Percentiles rank a stretch among this genome's conserved stretches.
Evolutionary conservation across 2,797 vertebrate species (phyloP).

Genomic region (Stomatorhinus walkeri): DNA sequence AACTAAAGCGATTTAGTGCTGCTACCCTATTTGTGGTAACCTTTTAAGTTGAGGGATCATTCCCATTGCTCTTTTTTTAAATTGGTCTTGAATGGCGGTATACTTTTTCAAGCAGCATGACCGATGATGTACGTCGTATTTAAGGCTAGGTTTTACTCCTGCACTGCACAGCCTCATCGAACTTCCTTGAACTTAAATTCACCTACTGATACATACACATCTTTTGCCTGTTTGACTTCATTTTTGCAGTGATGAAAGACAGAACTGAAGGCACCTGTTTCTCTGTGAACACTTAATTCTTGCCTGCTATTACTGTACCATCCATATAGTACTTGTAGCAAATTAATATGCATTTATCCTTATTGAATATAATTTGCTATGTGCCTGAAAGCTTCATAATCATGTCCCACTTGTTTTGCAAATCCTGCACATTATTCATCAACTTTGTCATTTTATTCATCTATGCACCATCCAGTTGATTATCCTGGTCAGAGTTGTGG

Average conservation of each 20-base stretch:
- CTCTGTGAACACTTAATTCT: background rate
- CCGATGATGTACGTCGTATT: background rate
- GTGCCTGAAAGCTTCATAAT: background rate
- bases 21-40: background rate
- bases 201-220: background rate
- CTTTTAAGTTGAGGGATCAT: conserved; percentile 2
- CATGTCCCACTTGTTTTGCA: background rate
- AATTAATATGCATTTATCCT: background rate
- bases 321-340: background rate
- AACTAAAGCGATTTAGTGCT: background rate
- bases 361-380: background rate
- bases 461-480: background rate
- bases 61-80: background rate
- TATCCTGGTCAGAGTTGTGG: background rate
- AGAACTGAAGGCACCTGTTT: background rate
- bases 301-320: background rate
- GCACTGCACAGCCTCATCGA: background rate
- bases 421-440: background rate
- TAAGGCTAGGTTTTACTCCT: background rate
- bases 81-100: background rate
- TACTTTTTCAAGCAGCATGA: background rate
- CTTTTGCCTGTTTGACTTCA: background rate
- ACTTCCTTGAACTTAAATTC: conserved; percentile 1
- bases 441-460: background rate
- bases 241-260: background rate